Base-by-base conservation (phyloP, 2,113 vertebrate species). In the Cephalopterus ornatus region DNA sequence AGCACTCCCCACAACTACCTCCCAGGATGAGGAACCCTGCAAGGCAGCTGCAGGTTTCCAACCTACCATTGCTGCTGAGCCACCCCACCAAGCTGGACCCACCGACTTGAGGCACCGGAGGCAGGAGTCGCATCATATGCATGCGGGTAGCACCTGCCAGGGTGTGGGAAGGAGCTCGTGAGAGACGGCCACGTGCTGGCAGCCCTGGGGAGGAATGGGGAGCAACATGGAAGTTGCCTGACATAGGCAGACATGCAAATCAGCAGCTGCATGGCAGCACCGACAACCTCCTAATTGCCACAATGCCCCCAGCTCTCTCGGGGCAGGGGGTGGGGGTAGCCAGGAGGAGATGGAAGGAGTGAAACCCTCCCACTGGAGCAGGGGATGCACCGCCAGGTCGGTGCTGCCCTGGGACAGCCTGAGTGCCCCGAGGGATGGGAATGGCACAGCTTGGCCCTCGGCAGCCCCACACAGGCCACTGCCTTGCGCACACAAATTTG, bases 401-500 rank as follows among this genome's bases (percentile, higher is more conserved):
- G 32, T 53, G 85, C 56, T 2, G 5, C 41, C 37, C 76, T 3
- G 8, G 84, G 53, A 72, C 16, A 8, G 67, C 71, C 44, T 3
- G 7, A 32, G 53, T 3, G n/a, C 65, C 65, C 83, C 0, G 7
- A 77, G 76, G 83, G 89, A 44, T 71, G 70, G 84, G 81, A 95
- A 94, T 26, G 77, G 84, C 77, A 82, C 5, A 2, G 61, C 55
- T 59, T 74, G 80, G 80, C 68, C 95, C 82, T 81, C 4, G 0
- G 77, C 78, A 5, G 18, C 68, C 88, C 52, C 62, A 46, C 85
- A 88, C 74, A 93, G 94, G 85, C 94, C 85, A 65, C 88, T 93
- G 92, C 90, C 90, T 88, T 79, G 88, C 4, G 0, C 93, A 92
- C 85, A 93, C 85, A 89, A 93, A 94, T 96, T 95, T 95, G 91